Evolutionary conservation across 1,140 invertebrate genomes (phyloP), one percentile per base, ranked within the genome.

Genomic region (Drosophila jambulina): DNA sequence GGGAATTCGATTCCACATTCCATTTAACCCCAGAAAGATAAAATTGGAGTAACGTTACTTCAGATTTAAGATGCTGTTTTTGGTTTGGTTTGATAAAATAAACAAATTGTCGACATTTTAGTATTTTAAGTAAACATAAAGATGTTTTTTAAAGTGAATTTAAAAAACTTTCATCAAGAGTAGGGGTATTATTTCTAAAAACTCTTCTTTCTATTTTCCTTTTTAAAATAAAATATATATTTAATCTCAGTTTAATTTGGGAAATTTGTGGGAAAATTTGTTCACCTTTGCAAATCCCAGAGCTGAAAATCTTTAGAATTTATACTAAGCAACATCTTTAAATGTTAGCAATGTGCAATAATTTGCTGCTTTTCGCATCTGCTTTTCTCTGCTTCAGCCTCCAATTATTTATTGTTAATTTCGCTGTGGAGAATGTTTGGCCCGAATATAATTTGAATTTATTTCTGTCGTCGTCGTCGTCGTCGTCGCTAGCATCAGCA

Each of bases 391-490:
- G 53, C 38, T 29, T 38, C 15, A 54, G 45, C 36, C 25, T 62
- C 42, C 34, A 40, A 71, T 58, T 71, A 57, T 78, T 74, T 81
- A 38, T 57, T 59, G 32, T 64, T 60, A 38, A 32, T 53, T 49
- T 48, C 36, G 29, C 25, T 45, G 36, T 45, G 61, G 27, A 58
- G 38, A 59, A 70, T 34, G 54, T 61, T 57, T 74, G 42, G 42
- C 32, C 34, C 36, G 60, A 45, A 74, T 80, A 71, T 76, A 76
- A 84, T 76, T 80, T 56, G 71, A 46, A 75, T 85, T 86, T 82
- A 78, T 85, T 85, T 77, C 78, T 68, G 80, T 84, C 65, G 36
- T 45, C 70, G 56, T 36, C 13, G 29, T 21, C 71, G 25, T 42
- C 57, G 46, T 25, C 19, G 29, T 27, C 8, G 45, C 15, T 59